Percentiles rank a stretch among this genome's conserved stretches.
phyloP scores from a whole-genome alignment of 2,797 vertebrate genomes.

The Helostoma temminkii region DNA sequence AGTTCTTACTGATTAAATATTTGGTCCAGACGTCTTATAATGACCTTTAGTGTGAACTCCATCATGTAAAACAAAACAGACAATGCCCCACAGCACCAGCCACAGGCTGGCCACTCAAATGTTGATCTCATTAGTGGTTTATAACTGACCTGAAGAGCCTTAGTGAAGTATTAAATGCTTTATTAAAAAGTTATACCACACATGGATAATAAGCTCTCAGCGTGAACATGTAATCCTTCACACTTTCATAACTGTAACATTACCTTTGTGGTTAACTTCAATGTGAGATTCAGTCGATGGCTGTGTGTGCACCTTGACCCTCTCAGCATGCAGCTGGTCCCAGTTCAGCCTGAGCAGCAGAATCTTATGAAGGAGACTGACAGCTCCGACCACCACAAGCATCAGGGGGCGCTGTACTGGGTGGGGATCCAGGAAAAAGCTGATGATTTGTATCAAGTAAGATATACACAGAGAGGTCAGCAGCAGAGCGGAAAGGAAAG shows the following conservation, averaged over 20 bases:
- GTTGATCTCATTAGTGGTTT: no score
- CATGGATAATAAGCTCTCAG: neutral
- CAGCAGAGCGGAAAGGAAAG: conserved; percentile 79
- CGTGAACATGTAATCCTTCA: neutral
- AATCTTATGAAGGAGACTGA: conserved; percentile 77
- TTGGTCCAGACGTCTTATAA: no score
- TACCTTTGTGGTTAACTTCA: conserved; percentile 65
- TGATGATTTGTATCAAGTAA: conserved; percentile 77
- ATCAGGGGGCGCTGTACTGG: conserved; percentile 72
- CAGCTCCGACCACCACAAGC: conserved; percentile 61
- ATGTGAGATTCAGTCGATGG: conserved; percentile 1
- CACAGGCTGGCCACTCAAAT: no score
- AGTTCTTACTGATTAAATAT: no score
- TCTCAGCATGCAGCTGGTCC: conserved; percentile 17
- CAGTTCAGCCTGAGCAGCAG: conserved; percentile 66
- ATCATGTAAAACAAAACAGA: no score
- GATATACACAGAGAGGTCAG: conserved; percentile 81
- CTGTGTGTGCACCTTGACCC: neutral
- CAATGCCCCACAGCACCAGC: no score
- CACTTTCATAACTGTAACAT: neutral
- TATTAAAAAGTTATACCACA: no score
- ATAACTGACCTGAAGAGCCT: no score
- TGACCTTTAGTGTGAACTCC: no score
- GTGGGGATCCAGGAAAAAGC: conserved; percentile 71
- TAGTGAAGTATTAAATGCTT: no score